Conservation (phyloP, 1,140 invertebrate genomes). For the Drosophila ohnishii region DNA sequence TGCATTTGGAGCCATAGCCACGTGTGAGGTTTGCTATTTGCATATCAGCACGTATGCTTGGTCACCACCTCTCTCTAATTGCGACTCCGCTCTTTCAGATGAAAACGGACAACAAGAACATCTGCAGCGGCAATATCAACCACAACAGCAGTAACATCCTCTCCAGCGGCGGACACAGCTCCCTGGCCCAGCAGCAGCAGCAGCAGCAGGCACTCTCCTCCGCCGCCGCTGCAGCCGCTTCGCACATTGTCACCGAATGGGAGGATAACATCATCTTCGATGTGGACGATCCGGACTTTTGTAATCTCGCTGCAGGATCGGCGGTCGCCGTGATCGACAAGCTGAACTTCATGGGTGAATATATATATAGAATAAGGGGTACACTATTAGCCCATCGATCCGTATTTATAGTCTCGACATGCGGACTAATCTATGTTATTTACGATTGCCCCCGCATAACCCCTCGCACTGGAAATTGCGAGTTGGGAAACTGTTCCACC, state of each 20-base stretch:
- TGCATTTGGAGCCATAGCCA: constrained; percentile 62
- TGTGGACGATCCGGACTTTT: constrained; percentile 82
- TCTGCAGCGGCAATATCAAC: constrained; percentile 38
- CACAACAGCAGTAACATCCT: constrained; percentile 26
- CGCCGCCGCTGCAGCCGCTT: constrained; percentile 27
- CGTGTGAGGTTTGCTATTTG: constrained; percentile 67
- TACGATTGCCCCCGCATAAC: constrained; percentile 26
- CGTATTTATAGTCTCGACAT: constrained; percentile 51
- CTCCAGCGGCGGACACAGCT: constrained; percentile 9
- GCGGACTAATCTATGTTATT: constrained; percentile 48
- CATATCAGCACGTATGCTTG: constrained; percentile 58
- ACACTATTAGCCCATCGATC: constrained; percentile 27
- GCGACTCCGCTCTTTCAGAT: constrained; percentile 51
- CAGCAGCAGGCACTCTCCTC: constrained; percentile 36
- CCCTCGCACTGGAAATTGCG: constrained; percentile 6
- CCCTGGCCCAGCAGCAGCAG: constrained; percentile 21
- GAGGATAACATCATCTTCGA: constrained; percentile 80
- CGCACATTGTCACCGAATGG: constrained; percentile 78
- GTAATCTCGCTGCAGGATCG: constrained; percentile 47
- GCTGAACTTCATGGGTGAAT: constrained; percentile 70
- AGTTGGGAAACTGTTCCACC: constrained; percentile 25
- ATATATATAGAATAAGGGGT: constrained; percentile 6
- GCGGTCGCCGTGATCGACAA: constrained; percentile 53
- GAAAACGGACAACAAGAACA: constrained; percentile 69
- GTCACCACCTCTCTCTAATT: constrained; percentile 36